These are phyloP conservation scores for Orthonevra nobilis DNA, from an alignment of 2,888 invertebrate genomes.

Conservation along the genomic window DNA sequence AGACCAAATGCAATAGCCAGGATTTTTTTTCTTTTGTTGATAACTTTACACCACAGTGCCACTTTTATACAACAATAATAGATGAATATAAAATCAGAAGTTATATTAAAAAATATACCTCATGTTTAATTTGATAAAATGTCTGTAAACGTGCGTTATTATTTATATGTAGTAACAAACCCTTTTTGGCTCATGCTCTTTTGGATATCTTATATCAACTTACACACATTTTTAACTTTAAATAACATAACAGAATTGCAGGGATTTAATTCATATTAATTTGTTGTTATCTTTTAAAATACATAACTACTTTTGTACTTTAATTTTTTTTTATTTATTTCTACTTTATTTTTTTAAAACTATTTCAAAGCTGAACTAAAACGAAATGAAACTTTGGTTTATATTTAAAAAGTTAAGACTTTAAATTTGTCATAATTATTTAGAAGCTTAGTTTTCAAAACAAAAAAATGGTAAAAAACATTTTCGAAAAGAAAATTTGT, in stretches of 20 bases:
- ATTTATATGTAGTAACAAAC: too few species aligned
- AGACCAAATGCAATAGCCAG: conserved; percentile 79
- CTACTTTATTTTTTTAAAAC: conserved; percentile 15
- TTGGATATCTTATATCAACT: conserved; percentile 29
- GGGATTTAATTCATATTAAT: conserved; percentile 75
- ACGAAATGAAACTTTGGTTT: not conserved
- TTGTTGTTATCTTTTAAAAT: conserved; percentile 27
- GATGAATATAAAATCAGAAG: conserved; percentile 47
- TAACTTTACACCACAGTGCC: conserved; percentile 74
- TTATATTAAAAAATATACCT: conserved; percentile 47
- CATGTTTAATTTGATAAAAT: too few species aligned
- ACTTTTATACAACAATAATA: conserved; percentile 72
- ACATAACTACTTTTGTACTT: conserved; percentile 12
- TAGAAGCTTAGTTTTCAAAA: too few species aligned
- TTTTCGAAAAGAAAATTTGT: too few species aligned
- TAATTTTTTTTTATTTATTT: conserved; percentile 10
- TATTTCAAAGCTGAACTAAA: too few species aligned
- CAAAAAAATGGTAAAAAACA: too few species aligned
- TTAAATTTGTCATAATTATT: too few species aligned
- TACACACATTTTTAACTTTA: not conserved
- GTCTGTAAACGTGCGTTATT: conserved; percentile 32
- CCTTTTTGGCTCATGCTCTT: conserved; percentile 27
- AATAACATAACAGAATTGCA: conserved; percentile 76
- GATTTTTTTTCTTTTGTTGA: conserved; percentile 73
- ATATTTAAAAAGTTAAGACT: too few species aligned